A percentile compares a stretch with the other conserved stretches of the same genome.
These are phyloP conservation scores for Leiothrix lutea DNA, from an alignment of 2,113 vertebrate genomes.

Conservation along the genomic window DNA sequence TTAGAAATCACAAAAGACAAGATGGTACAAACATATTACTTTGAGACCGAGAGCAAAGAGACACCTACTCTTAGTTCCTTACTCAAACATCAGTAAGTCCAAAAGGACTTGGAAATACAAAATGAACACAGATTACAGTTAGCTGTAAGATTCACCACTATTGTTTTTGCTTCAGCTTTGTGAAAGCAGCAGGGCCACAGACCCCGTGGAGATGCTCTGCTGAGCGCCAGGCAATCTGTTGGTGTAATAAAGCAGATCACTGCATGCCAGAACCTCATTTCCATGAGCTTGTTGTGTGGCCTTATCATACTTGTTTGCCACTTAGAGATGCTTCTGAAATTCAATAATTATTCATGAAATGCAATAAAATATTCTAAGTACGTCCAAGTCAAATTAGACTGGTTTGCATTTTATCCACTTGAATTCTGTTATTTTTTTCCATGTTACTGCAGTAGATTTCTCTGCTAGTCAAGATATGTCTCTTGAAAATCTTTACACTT, in stretches of 20 bases:
- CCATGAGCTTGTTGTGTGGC: not conserved
- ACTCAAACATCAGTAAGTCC: not conserved
- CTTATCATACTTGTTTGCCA: not conserved
- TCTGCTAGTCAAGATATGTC: not conserved
- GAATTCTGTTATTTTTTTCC: not conserved
- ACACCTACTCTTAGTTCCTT: not conserved
- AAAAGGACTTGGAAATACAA: not conserved
- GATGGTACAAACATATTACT: not conserved
- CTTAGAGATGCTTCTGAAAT: not conserved
- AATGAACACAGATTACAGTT: not conserved
- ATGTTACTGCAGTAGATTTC: not conserved
- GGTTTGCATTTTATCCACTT: not conserved
- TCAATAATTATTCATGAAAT: not conserved
- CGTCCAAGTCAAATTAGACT: not conserved
- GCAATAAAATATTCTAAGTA: not conserved
- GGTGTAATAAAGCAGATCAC: not conserved
- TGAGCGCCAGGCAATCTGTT: not conserved
- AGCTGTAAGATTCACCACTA: not conserved
- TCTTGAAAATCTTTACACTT: not conserved
- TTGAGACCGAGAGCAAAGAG: not conserved
- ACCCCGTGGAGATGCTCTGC: not conserved
- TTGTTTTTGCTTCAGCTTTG: not conserved
- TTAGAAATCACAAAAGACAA: not conserved
- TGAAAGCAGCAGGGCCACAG: not conserved
- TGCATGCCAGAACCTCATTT: not conserved